phyloP scores from a whole-genome alignment of 2,888 invertebrate genomes.

The Anaspis maculata region DNA sequence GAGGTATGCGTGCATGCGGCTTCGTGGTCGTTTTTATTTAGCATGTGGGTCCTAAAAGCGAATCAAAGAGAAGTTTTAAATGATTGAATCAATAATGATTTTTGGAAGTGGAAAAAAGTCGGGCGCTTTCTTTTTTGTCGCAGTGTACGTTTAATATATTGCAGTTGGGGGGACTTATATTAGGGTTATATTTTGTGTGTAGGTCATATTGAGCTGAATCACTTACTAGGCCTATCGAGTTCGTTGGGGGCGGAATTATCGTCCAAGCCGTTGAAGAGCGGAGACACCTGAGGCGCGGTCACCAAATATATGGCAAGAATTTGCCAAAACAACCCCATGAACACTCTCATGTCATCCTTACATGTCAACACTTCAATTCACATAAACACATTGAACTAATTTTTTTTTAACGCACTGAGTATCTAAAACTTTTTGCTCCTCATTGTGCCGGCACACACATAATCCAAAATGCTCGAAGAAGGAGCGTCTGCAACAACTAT shows the following conservation, averaged over 20 bases:
- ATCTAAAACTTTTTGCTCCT: slow-evolving; percentile 2
- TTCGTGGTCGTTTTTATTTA: no score
- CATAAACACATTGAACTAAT: not conserved
- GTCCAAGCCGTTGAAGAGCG: slow-evolving; percentile 44
- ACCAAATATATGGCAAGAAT: slow-evolving; percentile 41
- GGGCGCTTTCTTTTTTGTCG: no score
- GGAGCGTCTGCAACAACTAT: no score
- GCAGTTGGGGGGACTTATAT: not conserved
- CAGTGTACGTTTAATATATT: no score
- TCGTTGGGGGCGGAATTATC: slow-evolving; percentile 53
- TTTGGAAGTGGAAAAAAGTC: no score
- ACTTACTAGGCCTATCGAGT: slow-evolving; percentile 53
- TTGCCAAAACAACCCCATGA: slow-evolving; percentile 40
- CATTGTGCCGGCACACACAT: no score
- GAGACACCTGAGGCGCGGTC: slow-evolving; percentile 42
- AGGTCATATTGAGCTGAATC: not conserved
- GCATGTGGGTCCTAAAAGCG: no score
- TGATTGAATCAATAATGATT: no score
- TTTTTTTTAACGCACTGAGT: not conserved
- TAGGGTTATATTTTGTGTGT: not conserved
- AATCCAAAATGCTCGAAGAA: slow-evolving; percentile 1
- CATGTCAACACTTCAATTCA: slow-evolving; percentile 9
- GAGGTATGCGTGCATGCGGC: no score
- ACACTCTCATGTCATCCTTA: slow-evolving; percentile 25
- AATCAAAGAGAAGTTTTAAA: no score